phyloP scores from a whole-genome alignment of 2,113 vertebrate species.

The Neomonachus schauinslandi region DNA sequence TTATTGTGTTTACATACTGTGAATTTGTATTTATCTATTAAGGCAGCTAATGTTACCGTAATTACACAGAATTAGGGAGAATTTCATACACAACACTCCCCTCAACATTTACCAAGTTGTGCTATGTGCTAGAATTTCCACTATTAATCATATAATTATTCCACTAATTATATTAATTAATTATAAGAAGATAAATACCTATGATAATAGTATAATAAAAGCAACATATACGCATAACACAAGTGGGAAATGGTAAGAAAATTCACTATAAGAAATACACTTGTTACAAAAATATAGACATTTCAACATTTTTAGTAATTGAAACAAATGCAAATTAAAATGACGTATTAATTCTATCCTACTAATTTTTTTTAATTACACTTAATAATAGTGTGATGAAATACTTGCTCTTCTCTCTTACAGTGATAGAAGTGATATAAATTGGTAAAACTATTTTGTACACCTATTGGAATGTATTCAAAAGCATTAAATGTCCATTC shows the following conservation, averaged over 20 bases:
- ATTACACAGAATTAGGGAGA: neutral
- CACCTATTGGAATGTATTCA: neutral
- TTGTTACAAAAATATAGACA: neutral
- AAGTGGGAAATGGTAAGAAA: neutral
- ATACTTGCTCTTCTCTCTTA: neutral
- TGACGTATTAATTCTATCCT: neutral
- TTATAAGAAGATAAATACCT: neutral
- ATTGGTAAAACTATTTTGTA: neutral
- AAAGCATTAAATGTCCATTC: neutral
- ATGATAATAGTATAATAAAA: neutral
- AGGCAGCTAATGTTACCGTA: neutral
- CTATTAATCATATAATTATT: neutral
- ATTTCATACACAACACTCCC: neutral
- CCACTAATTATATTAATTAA: neutral
- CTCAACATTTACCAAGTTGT: neutral
- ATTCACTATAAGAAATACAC: neutral
- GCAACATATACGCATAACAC: neutral
- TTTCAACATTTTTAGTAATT: neutral
- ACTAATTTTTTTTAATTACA: neutral
- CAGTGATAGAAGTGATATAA: neutral
- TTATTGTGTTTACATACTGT: neutral
- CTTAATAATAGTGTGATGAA: neutral
- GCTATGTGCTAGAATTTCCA: neutral
- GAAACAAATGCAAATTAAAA: constrained; percentile 20
- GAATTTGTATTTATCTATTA: neutral